Base-by-base conservation (phyloP, 53 echinoderm and acorn worm genomes). In the Echinometra lucunter region DNA sequence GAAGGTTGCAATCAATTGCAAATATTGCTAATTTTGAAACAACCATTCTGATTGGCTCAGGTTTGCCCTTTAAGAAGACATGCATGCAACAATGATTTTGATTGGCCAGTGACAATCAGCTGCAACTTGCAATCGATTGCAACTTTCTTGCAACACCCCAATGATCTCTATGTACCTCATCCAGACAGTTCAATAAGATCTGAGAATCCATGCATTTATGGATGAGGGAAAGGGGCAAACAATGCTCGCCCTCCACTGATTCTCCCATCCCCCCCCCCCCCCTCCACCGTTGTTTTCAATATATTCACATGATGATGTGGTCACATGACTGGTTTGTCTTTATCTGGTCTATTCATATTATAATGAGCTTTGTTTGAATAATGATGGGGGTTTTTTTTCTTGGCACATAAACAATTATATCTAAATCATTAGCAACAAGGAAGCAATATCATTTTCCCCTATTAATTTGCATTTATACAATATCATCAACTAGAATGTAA, bases 161-260 rank as follows among this genome's bases (percentile, higher is more conserved):
- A n/a, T 4, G 4, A 80, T 21, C 21, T 3, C 40, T 3, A 47
- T 47, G 83, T 28, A 47, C 78, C 85, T 85, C 12, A 85, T 11
- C 18, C 30, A 16, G 45, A n/a, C n/a, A 85, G 85, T 85, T 53
- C 45, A 85, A 85, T 85, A 49, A 85, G 78, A 78, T 49, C n/a
- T n/a, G 12, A 85, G 28, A 47, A 49, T 37, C 12, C 49, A 85
- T 85, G 85, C 85, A 49, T 85, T 44, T 85, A 85, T 85, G 85
- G 53, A 85, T 85, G 85, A 85, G 85, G 53, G 53, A 53, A 53
- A 13, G 53, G 53, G 53, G 9, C 8, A 13, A 53, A 1, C 9
- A 53, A 1, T 53, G 53, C n/a, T n/a, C n/a, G n/a, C n/a, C n/a
- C n/a, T n/a, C n/a, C n/a, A n/a, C n/a, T n/a, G n/a, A n/a, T n/a